A percentile compares a stretch with the other conserved stretches of the same genome.
Evolutionary conservation across 2,113 vertebrate genomes (phyloP).

Genomic region (Taurulus bubalis): DNA sequence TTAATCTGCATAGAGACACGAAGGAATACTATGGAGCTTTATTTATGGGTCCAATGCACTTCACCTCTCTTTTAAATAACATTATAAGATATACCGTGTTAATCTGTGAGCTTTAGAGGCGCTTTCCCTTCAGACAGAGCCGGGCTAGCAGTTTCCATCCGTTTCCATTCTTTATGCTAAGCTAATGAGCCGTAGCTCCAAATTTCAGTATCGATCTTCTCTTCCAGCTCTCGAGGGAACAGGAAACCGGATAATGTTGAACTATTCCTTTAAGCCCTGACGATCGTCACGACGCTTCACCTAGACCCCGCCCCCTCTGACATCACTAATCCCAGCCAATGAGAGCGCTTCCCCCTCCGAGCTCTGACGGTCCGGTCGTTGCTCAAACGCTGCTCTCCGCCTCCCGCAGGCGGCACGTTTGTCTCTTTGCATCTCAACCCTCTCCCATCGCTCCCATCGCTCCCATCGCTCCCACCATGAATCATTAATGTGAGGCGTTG

Average conservation of each 20-base stretch:
- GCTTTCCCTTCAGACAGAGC: background rate
- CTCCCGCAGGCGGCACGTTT: constrained; percentile 44
- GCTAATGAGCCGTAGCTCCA: background rate
- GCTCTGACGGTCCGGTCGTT: background rate
- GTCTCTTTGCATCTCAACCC: background rate
- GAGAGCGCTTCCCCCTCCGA: constrained; percentile 24
- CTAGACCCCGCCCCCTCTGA: background rate
- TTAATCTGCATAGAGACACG: background rate
- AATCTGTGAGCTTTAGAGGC: background rate
- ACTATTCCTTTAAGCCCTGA: constrained; percentile 41
- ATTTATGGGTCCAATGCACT: no score
- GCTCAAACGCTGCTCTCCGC: constrained; percentile 32
- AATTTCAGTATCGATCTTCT: background rate
- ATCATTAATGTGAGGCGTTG: background rate
- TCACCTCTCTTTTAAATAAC: no score
- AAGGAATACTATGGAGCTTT: no score
- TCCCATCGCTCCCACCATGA: background rate
- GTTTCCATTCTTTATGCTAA: constrained; percentile 17
- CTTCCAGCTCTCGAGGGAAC: background rate
- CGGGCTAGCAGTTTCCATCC: background rate
- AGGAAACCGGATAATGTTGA: constrained; percentile 19
- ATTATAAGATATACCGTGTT: background rate
- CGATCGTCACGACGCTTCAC: constrained; percentile 5
- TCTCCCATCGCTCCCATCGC: no score
- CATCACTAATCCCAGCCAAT: constrained; percentile 49